Evolutionary conservation across 2,797 vertebrate species (phyloP).

Genomic region (Valencia hispanica): DNA sequence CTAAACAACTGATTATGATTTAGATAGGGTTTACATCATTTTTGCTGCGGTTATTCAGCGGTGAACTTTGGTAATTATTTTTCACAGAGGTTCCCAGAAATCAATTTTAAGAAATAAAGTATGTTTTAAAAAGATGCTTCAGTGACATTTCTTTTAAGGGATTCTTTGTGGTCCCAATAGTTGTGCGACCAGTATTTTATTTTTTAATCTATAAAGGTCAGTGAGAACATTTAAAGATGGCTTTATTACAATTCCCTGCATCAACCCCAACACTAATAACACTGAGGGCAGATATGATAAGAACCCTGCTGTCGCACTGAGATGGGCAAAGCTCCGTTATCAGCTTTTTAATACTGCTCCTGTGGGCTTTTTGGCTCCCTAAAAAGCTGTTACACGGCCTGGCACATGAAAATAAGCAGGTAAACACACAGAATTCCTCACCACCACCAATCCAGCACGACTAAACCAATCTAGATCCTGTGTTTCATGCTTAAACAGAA

Average conservation of each 20-base stretch:
- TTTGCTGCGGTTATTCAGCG: neutral
- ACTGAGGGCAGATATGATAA: constrained; percentile 36
- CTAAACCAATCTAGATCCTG: constrained; percentile 69
- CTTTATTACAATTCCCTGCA: constrained; percentile 36
- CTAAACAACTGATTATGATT: neutral
- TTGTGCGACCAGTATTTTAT: neutral
- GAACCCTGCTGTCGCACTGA: constrained; percentile 46
- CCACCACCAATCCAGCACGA: constrained; percentile 62
- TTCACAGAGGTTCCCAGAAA: neutral
- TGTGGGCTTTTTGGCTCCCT: constrained; percentile 54
- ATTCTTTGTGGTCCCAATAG: neutral
- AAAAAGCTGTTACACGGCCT: constrained; percentile 63
- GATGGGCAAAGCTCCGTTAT: constrained; percentile 46
- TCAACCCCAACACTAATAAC: constrained; percentile 11
- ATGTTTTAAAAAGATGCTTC: neutral
- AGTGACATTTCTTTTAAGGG: neutral
- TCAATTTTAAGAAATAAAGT: neutral
- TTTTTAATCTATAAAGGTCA: neutral
- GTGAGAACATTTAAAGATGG: constrained; percentile 33
- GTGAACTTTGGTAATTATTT: neutral
- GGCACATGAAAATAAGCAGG: constrained; percentile 72
- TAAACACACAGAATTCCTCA: constrained; percentile 70
- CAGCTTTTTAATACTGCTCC: constrained; percentile 60
- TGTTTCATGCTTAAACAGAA: constrained; percentile 72
- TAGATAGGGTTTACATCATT: no score